These are phyloP conservation scores for Rhineura floridana DNA, from an alignment of 2,113 vertebrate species.

Conservation along the genomic window DNA sequence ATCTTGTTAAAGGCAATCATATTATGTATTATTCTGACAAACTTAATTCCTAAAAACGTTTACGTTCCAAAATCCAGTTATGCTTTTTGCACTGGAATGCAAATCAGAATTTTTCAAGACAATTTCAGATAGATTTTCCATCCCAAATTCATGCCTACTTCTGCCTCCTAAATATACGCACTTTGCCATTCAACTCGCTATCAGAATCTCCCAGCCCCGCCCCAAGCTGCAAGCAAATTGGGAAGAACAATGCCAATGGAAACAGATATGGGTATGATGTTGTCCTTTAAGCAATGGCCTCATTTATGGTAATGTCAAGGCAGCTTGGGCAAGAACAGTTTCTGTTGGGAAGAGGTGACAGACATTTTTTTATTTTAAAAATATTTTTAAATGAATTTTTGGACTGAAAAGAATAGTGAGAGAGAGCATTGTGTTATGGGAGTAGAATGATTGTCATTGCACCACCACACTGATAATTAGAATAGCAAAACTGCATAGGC, in stretches of 20 bases:
- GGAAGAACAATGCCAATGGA: background rate
- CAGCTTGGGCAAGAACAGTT: background rate
- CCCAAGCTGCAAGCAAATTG: too few relatives aligned
- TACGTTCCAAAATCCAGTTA: background rate
- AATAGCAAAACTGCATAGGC: background rate
- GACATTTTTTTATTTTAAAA: too few relatives aligned
- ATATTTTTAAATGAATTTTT: background rate
- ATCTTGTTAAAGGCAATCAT: background rate
- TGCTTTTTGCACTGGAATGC: background rate
- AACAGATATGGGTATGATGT: background rate
- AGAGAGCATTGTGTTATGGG: background rate
- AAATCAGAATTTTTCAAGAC: background rate
- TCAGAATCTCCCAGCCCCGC: background rate
- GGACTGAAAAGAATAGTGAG: background rate
- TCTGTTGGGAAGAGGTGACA: background rate
- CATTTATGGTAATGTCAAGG: background rate
- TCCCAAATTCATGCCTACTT: background rate
- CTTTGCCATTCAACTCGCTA: background rate
- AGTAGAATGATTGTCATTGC: background rate
- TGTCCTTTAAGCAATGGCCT: background rate
- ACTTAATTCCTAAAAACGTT: too few relatives aligned
- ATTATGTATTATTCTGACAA: background rate
- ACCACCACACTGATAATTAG: background rate
- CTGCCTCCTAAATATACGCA: background rate
- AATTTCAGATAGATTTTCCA: too few relatives aligned